phyloP scores from a whole-genome alignment of 2,888 invertebrate species.

The Entomobrya proxima region DNA sequence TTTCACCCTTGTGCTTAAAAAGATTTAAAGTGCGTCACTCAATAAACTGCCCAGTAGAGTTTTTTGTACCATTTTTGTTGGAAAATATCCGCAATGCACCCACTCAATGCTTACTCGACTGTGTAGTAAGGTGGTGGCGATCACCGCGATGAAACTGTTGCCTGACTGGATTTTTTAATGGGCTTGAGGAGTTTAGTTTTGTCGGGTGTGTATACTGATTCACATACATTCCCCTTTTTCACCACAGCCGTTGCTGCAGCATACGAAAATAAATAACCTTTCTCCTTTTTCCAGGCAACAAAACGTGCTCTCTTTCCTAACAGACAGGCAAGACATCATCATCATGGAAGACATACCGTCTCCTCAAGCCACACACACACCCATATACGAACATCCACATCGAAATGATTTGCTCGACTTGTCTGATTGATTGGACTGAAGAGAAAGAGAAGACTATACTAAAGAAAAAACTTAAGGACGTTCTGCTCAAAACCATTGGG shows the following conservation, averaged over 20 bases:
- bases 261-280: background rate
- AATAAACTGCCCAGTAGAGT: background rate
- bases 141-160: slow-evolving; percentile 57
- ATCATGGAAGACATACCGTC: slow-evolving; percentile 30
- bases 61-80: background rate
- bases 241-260: background rate
- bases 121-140: slow-evolving; percentile 20
- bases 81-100: slow-evolving; percentile 43
- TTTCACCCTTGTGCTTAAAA: background rate
- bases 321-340: slow-evolving; percentile 7
- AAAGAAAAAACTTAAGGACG: slow-evolving; percentile 24
- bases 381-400: background rate
- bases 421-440: slow-evolving; percentile 62
- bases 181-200: background rate
- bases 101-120: slow-evolving; percentile 13
- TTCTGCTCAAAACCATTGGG: background rate
- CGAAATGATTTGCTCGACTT: slow-evolving; percentile 61
- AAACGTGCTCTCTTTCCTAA: slow-evolving; percentile 37
- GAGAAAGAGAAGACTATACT: background rate
- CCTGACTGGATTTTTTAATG: slow-evolving; percentile 67
- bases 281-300: background rate
- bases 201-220: too few relatives aligned
- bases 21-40: background rate
- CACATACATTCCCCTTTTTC: too few relatives aligned
- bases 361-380: slow-evolving; percentile 8